Base-by-base conservation (phyloP, 2,113 vertebrate species). In the Xyliphius kryptos region DNA sequence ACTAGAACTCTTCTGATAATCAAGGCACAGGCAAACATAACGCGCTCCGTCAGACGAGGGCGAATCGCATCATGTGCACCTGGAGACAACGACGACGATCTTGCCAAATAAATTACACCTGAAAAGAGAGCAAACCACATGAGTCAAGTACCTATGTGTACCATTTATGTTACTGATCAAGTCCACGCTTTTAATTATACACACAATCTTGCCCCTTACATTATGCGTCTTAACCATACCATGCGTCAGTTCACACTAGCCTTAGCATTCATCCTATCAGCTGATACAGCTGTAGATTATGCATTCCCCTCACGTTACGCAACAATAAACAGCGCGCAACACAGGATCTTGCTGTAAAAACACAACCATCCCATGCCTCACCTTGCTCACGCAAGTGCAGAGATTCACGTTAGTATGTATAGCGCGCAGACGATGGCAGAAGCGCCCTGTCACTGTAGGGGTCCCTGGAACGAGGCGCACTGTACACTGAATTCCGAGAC, bases 51-150 rank as follows among this genome's bases (percentile, higher is more conserved):
- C 85, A 83, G 83, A 84, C 82, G 74, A 76, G 80, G n/a, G 78
- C 80, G 75, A 44, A 77, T 82, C 77, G 84, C 82, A 80, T 78
- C 86, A 81, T 77, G 83, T 82, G 81, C 86, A 86, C 80, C 87
- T 80, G 86, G 85, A 84, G 85, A 87, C 83, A 65, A 83, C 80
- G 79, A 73, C 71, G 69, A 61, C 63, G 67, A 63, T 85, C 85
- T 84, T 82, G 86, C 79, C 77, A 71, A 72, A 86, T 85, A 88
- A 85, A 85, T 84, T 89, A 88, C 86, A 87, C 87, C 87, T 89
- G 87, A 74, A 81, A 85, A 88, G 82, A 88, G 83, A 89, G 76
- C 86, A 89, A 82, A 89, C 73, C 83, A 87, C 74, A 87, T 74
- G 79, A 79, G 84, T 88, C 84, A 89, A 81, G 78, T 68, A 81